A percentile compares a stretch with the other conserved stretches of the same genome.
Conservation (phyloP, 2,888 invertebrate genomes). For the Parelbella ahira region DNA sequence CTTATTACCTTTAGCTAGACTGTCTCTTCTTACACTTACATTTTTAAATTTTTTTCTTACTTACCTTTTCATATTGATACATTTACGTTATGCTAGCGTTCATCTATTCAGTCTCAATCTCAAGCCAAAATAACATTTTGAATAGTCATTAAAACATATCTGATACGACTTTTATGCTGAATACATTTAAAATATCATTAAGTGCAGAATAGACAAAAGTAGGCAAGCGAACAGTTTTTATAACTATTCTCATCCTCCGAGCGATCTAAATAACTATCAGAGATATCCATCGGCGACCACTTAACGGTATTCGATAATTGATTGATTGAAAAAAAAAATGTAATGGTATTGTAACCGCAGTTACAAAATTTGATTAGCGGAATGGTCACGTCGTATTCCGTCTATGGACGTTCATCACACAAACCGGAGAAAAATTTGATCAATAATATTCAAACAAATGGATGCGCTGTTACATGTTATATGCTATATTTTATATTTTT, state of each 20-base stretch:
- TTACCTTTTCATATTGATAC: too few relatives aligned
- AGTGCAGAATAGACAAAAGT: conserved; percentile 14
- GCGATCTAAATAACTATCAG: conserved; percentile 29
- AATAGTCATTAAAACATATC: too few relatives aligned
- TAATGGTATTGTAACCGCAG: conserved; percentile 76
- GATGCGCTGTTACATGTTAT: conserved; percentile 39
- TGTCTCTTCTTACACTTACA: too few relatives aligned
- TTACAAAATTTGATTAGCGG: conserved; percentile 81
- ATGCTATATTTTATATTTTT: too few relatives aligned
- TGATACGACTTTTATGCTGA: too few relatives aligned
- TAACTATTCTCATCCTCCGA: conserved; percentile 28
- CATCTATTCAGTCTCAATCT: too few relatives aligned
- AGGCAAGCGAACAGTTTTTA: conserved; percentile 19
- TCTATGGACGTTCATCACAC: conserved; percentile 46
- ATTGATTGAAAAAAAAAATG: conserved; percentile 56
- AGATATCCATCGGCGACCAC: conserved; percentile 49
- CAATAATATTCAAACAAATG: conserved; percentile 27
- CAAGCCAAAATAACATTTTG: too few relatives aligned
- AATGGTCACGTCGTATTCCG: conserved; percentile 76
- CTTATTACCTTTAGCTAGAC: too few relatives aligned
- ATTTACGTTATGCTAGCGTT: too few relatives aligned
- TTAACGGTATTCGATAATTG: conserved; percentile 73
- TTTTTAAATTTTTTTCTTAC: too few relatives aligned
- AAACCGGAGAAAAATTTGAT: conserved; percentile 22
- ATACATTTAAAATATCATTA: too few relatives aligned